phyloP scores from a whole-genome alignment of 2,797 vertebrate species.

The Aeoliscus strigatus region DNA sequence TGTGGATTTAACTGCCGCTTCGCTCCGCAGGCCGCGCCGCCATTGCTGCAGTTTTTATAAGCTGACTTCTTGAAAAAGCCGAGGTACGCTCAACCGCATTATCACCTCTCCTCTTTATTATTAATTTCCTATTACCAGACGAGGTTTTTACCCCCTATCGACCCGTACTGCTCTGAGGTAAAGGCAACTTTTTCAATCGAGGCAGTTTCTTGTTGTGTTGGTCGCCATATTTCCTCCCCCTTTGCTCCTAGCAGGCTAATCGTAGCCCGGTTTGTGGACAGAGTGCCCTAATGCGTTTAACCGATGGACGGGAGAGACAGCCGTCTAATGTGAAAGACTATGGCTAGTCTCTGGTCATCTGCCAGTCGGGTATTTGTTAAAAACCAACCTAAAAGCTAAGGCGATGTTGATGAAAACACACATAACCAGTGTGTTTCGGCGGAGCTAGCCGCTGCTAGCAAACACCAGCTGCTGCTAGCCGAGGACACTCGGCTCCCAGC shows the following conservation, averaged over 20 bases:
- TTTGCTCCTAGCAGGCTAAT: conserved; percentile 44
- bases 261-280: conserved; percentile 50
- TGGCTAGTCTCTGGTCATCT: too few species aligned
- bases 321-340: background rate
- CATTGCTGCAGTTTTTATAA: conserved; percentile 67
- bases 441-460: background rate
- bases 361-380: too few species aligned
- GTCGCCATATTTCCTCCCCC: conserved; percentile 88
- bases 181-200: conserved; percentile 16
- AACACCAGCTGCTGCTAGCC: background rate
- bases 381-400: too few species aligned
- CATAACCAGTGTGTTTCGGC: background rate
- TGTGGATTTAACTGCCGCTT: conserved; percentile 68
- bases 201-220: conserved; percentile 75
- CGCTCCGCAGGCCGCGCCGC: conserved; percentile 72
- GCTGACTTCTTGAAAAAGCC: conserved; percentile 47
- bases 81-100: conserved; percentile 44
- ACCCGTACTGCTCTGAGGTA: fast-evolving
- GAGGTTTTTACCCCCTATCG: background rate
- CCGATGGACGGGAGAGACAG: conserved; percentile 7
- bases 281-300: conserved; percentile 38
- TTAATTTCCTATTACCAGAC: fast-evolving
- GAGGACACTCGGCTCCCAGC: background rate
- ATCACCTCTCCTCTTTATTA: background rate
- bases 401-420: too few species aligned